Evolutionary conservation across 2,113 vertebrate species (phyloP).

Genomic region (Accipiter cooperii): DNA sequence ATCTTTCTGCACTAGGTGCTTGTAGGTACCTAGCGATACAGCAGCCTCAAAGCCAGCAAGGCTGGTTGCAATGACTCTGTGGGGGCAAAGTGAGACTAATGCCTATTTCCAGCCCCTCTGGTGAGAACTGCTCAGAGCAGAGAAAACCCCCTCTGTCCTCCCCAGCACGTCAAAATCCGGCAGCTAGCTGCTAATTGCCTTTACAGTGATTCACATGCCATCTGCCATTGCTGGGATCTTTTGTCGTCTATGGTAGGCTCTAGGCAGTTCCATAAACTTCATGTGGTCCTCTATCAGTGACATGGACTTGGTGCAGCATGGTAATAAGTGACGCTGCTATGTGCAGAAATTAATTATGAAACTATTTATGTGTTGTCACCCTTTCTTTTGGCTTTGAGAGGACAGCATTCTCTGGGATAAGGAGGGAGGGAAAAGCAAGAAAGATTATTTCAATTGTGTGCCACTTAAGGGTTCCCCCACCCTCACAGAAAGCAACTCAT

Average conservation of each 20-base stretch:
- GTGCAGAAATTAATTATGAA: background rate
- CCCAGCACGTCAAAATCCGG: constrained; percentile 45
- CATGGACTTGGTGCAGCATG: background rate
- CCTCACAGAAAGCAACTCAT: background rate
- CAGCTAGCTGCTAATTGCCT: constrained; percentile 64
- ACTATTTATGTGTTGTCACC: background rate
- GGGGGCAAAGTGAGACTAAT: constrained; percentile 38
- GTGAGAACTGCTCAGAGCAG: constrained; percentile 15
- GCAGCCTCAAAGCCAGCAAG: background rate
- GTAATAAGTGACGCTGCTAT: background rate
- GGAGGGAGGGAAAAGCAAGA: background rate
- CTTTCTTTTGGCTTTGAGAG: background rate
- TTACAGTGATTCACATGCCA: constrained; percentile 59
- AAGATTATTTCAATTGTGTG: background rate
- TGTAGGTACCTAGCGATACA: background rate
- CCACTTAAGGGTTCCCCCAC: background rate
- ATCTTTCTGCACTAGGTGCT: background rate
- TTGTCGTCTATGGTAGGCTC: constrained; percentile 8
- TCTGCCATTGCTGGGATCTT: constrained; percentile 52
- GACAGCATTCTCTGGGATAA: background rate
- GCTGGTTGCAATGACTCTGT: background rate
- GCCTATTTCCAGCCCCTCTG: constrained; percentile 36
- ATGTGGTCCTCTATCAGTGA: constrained; percentile 16
- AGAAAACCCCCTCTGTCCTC: constrained; percentile 39
- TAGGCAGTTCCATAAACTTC: background rate